Conservation (phyloP, 1,140 invertebrate species). For the Halesus radiatus region DNA sequence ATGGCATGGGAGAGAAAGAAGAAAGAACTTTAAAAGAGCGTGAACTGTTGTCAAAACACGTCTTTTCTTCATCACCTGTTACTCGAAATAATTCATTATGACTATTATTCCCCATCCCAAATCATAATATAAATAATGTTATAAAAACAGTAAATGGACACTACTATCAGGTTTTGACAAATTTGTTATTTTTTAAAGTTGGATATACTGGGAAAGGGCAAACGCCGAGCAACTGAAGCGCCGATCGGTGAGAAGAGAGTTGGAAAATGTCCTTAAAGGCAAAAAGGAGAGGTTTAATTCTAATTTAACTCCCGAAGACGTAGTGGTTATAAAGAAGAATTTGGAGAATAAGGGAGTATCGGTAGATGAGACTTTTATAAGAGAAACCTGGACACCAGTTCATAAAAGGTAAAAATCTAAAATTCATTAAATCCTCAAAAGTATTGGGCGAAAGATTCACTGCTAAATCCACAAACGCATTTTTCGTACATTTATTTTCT, state of each 20-base stretch:
- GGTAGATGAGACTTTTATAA: background rate
- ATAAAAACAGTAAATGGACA: no score
- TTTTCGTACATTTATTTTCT: no score
- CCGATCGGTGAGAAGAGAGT: background rate
- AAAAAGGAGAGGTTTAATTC: background rate
- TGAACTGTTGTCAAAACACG: no score
- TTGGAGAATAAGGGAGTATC: background rate
- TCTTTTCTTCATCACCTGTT: no score
- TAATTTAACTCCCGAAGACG: background rate
- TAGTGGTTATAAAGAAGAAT: background rate
- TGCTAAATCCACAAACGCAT: no score
- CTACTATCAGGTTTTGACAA: no score
- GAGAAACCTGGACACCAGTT: background rate
- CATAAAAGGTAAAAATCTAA: background rate
- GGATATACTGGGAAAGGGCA: constrained; percentile 79
- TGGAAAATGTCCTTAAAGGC: background rate
- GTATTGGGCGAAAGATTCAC: background rate
- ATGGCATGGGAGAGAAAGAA: no score
- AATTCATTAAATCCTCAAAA: background rate
- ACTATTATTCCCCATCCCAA: no score
- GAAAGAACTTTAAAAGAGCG: no score
- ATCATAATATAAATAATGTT: no score
- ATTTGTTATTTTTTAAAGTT: constrained; percentile 67
- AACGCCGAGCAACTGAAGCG: background rate
- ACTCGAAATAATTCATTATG: no score